These are phyloP conservation scores for Apodemus sylvaticus DNA, from an alignment of 2,113 vertebrate genomes.

Conservation along the genomic window DNA sequence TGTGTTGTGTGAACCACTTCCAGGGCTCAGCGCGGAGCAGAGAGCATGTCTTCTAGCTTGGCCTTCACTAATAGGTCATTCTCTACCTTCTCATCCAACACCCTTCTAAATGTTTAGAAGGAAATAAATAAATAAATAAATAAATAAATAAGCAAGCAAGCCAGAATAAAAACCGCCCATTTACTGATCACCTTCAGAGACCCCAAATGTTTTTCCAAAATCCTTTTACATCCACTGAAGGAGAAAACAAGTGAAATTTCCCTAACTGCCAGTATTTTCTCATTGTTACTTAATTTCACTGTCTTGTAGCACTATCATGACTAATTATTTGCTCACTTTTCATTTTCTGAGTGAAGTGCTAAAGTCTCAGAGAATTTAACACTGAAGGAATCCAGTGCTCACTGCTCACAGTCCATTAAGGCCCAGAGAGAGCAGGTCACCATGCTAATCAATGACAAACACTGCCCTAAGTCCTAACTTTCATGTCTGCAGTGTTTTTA, in stretches of 20 bases:
- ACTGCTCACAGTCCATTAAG: neutral
- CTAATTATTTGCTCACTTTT: slow-evolving; percentile 32
- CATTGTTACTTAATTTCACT: slow-evolving; percentile 16
- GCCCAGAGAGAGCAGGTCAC: neutral
- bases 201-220: slow-evolving; percentile 35
- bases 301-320: slow-evolving; percentile 9
- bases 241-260: slow-evolving; percentile 12
- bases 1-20: neutral
- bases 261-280: slow-evolving; percentile 19
- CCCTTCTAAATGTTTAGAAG: slow-evolving; percentile 33
- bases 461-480: neutral
- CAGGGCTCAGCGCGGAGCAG: neutral
- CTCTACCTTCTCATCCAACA: neutral
- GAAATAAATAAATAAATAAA: no score
- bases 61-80: neutral
- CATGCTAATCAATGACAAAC: neutral
- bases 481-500: neutral
- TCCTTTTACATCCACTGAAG: slow-evolving; percentile 15
- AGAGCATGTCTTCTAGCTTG: neutral
- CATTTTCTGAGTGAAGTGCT: slow-evolving; percentile 17
- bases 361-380: neutral
- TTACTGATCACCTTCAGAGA: neutral
- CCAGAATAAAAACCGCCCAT: neutral
- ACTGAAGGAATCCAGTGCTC: neutral
- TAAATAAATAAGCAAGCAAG: neutral